Evolutionary conservation across 2,113 vertebrate genomes (phyloP).

Genomic region (Halcyon malimbica): DNA sequence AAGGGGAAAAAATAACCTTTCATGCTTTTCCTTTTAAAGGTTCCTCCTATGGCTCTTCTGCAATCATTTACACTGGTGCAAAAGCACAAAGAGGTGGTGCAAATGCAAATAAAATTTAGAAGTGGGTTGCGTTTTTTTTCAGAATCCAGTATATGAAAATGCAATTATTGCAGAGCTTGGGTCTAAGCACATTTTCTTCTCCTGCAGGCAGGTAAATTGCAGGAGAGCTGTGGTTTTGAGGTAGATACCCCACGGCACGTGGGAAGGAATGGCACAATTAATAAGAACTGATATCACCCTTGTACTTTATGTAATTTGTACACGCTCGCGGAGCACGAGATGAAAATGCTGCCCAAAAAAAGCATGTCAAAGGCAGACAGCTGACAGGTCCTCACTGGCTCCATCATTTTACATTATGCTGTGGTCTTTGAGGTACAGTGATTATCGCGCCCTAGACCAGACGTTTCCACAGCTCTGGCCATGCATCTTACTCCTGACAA

Average conservation of each 20-base stretch:
- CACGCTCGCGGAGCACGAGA: fast-evolving
- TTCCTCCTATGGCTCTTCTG: slow-evolving; percentile 32
- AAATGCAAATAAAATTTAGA: background rate
- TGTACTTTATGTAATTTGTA: background rate
- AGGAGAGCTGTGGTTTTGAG: background rate
- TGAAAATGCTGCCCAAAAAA: background rate
- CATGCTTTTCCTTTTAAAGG: slow-evolving; percentile 25
- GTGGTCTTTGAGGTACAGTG: background rate
- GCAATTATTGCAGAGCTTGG: background rate
- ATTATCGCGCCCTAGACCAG: background rate
- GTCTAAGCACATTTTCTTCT: background rate
- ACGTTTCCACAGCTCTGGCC: background rate
- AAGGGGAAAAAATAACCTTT: slow-evolving; percentile 70
- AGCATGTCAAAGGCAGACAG: background rate
- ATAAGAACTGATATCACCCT: background rate
- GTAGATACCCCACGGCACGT: fast-evolving
- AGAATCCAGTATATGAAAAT: background rate
- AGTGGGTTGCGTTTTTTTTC: background rate
- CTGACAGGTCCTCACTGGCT: background rate
- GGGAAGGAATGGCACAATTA: background rate
- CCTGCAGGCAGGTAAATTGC: background rate
- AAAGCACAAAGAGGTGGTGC: background rate
- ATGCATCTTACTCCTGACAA: background rate
- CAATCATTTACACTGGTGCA: background rate
- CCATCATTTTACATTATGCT: background rate